phyloP scores from a whole-genome alignment of 53 echinoderm and acorn worm genomes.

The Holothuria scabra region DNA sequence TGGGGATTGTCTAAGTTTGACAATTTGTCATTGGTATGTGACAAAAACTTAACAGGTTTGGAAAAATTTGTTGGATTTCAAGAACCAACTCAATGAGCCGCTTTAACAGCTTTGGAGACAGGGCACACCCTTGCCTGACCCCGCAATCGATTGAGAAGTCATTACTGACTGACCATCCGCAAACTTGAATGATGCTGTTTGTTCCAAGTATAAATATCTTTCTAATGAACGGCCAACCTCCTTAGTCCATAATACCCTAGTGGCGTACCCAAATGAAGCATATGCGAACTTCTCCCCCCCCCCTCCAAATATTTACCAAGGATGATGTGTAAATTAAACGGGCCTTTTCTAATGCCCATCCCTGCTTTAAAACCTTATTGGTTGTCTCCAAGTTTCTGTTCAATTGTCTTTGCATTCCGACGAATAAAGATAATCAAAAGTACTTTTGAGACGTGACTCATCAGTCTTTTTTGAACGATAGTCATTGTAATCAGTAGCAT shows the following conservation, averaged over 20 bases:
- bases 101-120: slow-evolving; percentile 53
- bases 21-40: too few species aligned
- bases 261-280: slow-evolving; percentile 54
- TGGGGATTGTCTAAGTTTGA: too few species aligned
- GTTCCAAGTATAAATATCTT: slow-evolving; percentile 37
- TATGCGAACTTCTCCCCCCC: slow-evolving; percentile 16
- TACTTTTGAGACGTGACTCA: too few species aligned
- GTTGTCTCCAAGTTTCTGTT: slow-evolving; percentile 8
- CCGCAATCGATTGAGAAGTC: slow-evolving; percentile 42
- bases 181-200: slow-evolving; percentile 6
- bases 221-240: not conserved
- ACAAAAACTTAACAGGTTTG: too few species aligned
- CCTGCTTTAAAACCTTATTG: slow-evolving; percentile 46
- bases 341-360: slow-evolving; percentile 36
- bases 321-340: slow-evolving; percentile 38
- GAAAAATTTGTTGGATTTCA: too few species aligned
- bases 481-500: too few species aligned
- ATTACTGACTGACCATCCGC: slow-evolving; percentile 11
- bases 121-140: slow-evolving; percentile 54
- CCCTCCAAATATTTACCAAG: slow-evolving; percentile 34
- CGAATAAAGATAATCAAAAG: too few species aligned
- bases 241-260: not conserved
- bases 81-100: too few species aligned
- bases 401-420: too few species aligned
- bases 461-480: too few species aligned